phyloP scores from a whole-genome alignment of 2,888 invertebrate species.

The Patella caerulea region DNA sequence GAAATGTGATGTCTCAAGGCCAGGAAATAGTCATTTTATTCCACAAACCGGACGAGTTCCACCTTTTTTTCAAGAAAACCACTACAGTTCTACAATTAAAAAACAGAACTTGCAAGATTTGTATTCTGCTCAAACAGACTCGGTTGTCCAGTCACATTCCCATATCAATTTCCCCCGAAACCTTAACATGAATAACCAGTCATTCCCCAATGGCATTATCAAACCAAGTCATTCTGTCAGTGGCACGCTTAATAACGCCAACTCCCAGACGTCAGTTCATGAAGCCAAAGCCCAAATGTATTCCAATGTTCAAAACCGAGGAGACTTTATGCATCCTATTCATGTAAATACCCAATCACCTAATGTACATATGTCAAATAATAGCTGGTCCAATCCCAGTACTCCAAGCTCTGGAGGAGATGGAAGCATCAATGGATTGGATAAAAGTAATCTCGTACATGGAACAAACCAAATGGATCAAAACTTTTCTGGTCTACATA shows the following conservation, averaged over 20 bases:
- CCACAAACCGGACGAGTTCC: background rate
- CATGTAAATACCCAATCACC: slow-evolving; percentile 27
- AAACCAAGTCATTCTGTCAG: slow-evolving; percentile 12
- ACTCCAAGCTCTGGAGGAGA: slow-evolving; percentile 25
- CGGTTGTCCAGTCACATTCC: background rate
- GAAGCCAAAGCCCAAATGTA: slow-evolving; percentile 11
- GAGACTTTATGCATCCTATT: slow-evolving; percentile 28
- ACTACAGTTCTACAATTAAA: background rate
- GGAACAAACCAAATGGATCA: background rate
- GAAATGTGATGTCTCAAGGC: background rate
- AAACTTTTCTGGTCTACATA: background rate
- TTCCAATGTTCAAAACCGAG: slow-evolving; percentile 4
- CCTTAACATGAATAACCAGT: background rate
- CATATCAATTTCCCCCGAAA: background rate
- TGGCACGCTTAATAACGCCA: slow-evolving; percentile 10
- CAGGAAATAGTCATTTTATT: background rate
- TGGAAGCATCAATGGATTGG: background rate
- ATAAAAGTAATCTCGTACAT: background rate
- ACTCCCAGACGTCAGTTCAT: slow-evolving; percentile 13
- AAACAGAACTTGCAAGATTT: background rate
- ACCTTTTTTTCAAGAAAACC: background rate
- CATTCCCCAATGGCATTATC: background rate
- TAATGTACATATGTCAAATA: slow-evolving; percentile 8
- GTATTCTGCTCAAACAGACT: background rate
- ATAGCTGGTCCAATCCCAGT: slow-evolving; percentile 18